A percentile compares a stretch with the other conserved stretches of the same genome.
These are phyloP conservation scores for Indicator maculatus DNA, from an alignment of 2,113 vertebrate genomes.

Conservation along the genomic window DNA sequence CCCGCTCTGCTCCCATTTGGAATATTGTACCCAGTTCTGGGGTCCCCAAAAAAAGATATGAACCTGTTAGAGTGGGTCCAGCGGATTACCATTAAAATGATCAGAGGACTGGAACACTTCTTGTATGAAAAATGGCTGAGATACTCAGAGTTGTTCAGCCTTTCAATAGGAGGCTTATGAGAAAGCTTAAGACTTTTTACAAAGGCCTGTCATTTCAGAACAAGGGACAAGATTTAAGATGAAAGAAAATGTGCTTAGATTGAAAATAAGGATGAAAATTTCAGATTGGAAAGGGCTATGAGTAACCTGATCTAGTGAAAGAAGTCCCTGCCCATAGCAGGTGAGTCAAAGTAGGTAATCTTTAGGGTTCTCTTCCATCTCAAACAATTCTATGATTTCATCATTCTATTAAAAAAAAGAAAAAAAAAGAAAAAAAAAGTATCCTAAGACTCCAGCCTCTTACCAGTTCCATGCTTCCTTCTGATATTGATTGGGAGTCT, in stretches of 20 bases:
- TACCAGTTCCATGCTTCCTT: neutral
- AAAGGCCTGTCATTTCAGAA: neutral
- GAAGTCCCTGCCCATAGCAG: neutral
- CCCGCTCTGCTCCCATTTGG: fast-evolving
- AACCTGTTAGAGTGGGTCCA: neutral
- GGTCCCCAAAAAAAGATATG: neutral
- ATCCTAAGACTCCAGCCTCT: neutral
- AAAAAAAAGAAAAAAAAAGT: neutral
- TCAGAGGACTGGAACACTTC: neutral
- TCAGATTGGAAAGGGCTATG: neutral
- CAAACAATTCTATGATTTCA: neutral
- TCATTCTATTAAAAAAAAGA: neutral
- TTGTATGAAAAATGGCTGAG: neutral
- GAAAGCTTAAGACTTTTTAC: neutral
- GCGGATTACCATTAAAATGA: neutral
- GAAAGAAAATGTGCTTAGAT: neutral
- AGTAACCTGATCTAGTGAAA: neutral
- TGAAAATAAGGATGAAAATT: neutral
- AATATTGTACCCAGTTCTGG: neutral
- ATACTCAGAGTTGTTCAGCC: neutral
- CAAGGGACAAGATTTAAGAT: neutral
- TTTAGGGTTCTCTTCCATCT: neutral
- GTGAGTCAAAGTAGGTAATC: neutral
- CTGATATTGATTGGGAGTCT: neutral
- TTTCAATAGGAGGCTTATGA: neutral